Conservation (phyloP, 2,797 vertebrate genomes). For the Labroides dimidiatus region DNA sequence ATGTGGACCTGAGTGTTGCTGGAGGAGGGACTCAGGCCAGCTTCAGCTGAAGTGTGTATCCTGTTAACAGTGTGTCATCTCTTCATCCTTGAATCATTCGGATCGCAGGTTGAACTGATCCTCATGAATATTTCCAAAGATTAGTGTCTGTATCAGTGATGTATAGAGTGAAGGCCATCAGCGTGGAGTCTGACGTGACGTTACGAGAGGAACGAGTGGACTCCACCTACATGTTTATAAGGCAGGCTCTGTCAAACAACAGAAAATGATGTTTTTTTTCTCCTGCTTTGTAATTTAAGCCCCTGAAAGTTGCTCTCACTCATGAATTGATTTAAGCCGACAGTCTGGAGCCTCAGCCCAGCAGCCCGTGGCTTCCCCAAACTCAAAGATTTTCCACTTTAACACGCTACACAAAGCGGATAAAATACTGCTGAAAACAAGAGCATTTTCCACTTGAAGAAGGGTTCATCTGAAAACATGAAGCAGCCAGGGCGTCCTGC, state of each 20-base stretch:
- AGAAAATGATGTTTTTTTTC: conserved; percentile 3
- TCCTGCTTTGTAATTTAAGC: conserved; percentile 20
- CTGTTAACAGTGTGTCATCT: too few species aligned
- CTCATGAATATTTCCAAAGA: too few species aligned
- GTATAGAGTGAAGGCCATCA: too few species aligned
- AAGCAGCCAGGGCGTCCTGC: background rate
- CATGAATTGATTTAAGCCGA: conserved; percentile 39
- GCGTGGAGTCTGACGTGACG: too few species aligned
- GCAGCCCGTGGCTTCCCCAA: conserved; percentile 30
- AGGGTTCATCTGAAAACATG: conserved; percentile 10
- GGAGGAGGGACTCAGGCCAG: too few species aligned
- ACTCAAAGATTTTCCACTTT: conserved; percentile 21
- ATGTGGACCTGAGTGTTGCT: too few species aligned
- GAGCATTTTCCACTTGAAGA: conserved; percentile 38
- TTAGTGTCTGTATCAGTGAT: too few species aligned
- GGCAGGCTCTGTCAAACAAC: conserved; percentile 16
- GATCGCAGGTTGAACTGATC: too few species aligned
- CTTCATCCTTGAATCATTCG: too few species aligned
- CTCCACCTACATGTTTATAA: background rate
- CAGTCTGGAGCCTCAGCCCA: conserved; percentile 42
- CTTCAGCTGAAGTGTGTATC: too few species aligned
- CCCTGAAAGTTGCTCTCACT: conserved; percentile 20
- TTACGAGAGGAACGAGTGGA: too few species aligned
- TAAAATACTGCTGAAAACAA: conserved; percentile 32
- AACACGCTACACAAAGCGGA: conserved; percentile 16